Evolutionary conservation across 2,888 invertebrate species (phyloP), one percentile per base, ranked within the genome.

Genomic region (Hirtodrosophila confusa): DNA sequence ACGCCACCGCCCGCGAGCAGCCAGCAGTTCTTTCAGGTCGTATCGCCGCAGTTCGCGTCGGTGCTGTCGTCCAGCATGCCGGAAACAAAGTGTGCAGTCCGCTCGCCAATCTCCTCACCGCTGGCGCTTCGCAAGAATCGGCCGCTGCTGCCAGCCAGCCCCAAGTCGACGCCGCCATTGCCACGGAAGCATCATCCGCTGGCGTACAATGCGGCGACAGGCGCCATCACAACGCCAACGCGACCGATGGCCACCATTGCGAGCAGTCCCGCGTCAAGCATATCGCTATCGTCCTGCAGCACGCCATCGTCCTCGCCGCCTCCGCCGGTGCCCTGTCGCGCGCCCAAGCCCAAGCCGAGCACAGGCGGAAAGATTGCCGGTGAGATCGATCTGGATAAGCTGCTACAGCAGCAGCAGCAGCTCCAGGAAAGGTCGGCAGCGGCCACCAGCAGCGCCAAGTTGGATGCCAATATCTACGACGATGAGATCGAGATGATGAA

Each of bases 401-500:
- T 90, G 50, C 55, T 90, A 27, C 88, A 88, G 8, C 90, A 90
- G 37, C 90, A 90, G 31, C 89, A 89, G 36, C 76, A 88, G 37
- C 51, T 90, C 39, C 88, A 90, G 31, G 82, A 89, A 56, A 90
- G 89, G 39, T 80, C 90, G 0, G 88, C 87, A 0, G 86, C 89
- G 3, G 89, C 88, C 1, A 83, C 77, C 2, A 84, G 74, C 7
- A 84, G 77, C 33, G 86, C 89, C 7, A 90, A 89, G 41, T 12
- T 89, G 50, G 89, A 90, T 69, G 90, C 90, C 5, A 88, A 92
- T 63, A 90, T 91, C 65, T 92, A 92, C 61, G 90, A 90, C 75
- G 91, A 90, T 3, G 92, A 92, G 64, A 92, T 92, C 39, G 92
- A 92, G 76, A 92, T 91, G 88, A 92, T 92, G 92, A 91, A 91